Percentiles rank a stretch among this genome's conserved stretches.
Conservation (phyloP, 2,797 vertebrate species). For the Siniperca scherzeri region DNA sequence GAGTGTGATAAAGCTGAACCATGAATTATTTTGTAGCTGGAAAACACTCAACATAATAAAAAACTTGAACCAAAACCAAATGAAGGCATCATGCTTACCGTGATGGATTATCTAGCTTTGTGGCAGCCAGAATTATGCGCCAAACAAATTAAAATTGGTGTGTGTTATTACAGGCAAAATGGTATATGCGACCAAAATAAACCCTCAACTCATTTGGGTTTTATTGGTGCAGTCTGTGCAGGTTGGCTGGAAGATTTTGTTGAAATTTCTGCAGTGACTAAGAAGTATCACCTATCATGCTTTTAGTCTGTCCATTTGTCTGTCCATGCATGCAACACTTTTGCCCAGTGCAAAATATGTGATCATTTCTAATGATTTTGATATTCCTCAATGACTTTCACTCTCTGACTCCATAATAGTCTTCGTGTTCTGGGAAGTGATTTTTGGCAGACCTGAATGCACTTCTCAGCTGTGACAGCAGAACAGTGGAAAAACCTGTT, state of each 20-base stretch:
- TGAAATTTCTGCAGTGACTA: not conserved
- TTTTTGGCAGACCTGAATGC: slow-evolving; percentile 23
- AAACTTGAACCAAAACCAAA: slow-evolving; percentile 50
- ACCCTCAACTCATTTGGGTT: not conserved
- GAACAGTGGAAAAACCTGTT: slow-evolving; percentile 2
- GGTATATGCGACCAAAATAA: slow-evolving; percentile 14
- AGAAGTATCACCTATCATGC: not conserved
- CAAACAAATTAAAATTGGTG: slow-evolving; percentile 39
- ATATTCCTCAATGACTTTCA: not conserved
- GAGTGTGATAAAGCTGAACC: not conserved
- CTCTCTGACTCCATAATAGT: not conserved
- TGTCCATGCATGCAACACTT: not conserved
- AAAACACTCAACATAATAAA: slow-evolving; percentile 37
- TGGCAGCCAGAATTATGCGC: slow-evolving; percentile 17
- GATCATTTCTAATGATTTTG: slow-evolving; percentile 6
- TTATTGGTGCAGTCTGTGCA: not conserved
- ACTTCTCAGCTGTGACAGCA: slow-evolving; percentile 28
- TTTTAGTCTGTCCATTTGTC: not conserved
- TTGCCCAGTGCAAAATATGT: not conserved
- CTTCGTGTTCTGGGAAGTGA: not conserved
- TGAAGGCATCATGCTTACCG: slow-evolving; percentile 31
- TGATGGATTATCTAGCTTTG: slow-evolving; percentile 31
- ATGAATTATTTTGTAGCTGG: slow-evolving; percentile 23
- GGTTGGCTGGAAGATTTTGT: not conserved
- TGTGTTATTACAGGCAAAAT: slow-evolving; percentile 18